Evolutionary conservation across 2,888 invertebrate species (phyloP), one percentile per base, ranked within the genome.

Genomic region (Coremacera marginata): DNA sequence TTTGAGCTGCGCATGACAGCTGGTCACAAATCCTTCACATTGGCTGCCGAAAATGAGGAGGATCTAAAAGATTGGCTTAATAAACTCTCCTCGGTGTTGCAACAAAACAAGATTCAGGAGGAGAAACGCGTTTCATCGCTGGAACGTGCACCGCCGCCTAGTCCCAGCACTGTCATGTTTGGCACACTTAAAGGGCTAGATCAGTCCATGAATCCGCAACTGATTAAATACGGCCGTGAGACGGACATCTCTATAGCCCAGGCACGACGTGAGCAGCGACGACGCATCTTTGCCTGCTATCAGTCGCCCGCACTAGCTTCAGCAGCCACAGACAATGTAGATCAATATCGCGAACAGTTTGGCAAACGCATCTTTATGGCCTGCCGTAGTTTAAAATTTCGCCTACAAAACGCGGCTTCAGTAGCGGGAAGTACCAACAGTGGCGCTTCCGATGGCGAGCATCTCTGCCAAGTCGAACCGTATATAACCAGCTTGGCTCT

Each of bases 201-300:
- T 85, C 96, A 96, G 87, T 96, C 96, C 84, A 95, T 97, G 93
- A 97, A 97, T 90, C 97, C 97, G 0, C 95, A 96, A 83, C 90
- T 97, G 74, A 95, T 96, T 88, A 94, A 95, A 88, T 98, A 97
- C 88, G 95, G 96, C 0, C 92, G 96, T 51, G 97, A 98, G 90
- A 97, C 97, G 0, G 97, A 97, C 84, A 92, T 94, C 81, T 95
- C 96, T 27, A 95, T 97, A 84, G 94, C 95, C 25, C 92, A 93
- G 78, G 93, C 95, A 0, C 91, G 97, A 67, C 93, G 93, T 83
- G 97, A 97, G 85, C 93, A 93, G 83, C 92, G 97, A 75, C 92
- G 94, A 79, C 93, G 95, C 83, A 90, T 98, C 55, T 97, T 97
- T 89, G 92, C 91, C 75, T 91, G 94, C 68, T 94, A 94, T 72